Evolutionary conservation across 2,113 vertebrate species (phyloP).

Genomic region (Rhabdomys dilectus): DNA sequence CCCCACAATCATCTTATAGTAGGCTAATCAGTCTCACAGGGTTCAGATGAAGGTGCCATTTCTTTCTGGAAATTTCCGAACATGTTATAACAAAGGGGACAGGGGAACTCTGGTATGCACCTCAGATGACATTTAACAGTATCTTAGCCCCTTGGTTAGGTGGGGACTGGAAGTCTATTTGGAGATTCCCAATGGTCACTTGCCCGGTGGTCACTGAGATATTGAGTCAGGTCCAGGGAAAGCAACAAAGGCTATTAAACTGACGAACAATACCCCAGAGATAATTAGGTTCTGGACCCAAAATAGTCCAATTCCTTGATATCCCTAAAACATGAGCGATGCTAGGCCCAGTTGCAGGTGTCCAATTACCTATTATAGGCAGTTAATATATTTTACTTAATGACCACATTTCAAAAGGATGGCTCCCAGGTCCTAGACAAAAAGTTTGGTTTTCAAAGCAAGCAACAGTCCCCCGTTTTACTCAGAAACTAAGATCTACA

Average conservation of each 20-base stretch:
- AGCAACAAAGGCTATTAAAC: not conserved
- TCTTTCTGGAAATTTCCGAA: not conserved
- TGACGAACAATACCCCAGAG: not conserved
- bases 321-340: not conserved
- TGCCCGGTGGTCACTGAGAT: not conserved
- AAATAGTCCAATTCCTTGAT: too few relatives aligned
- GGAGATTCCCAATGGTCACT: not conserved
- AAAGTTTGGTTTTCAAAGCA: not conserved
- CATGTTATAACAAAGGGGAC: not conserved
- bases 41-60: not conserved
- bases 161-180: not conserved
- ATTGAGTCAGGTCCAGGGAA: not conserved
- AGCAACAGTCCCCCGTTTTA: not conserved
- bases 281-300: not conserved
- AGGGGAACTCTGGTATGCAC: not conserved
- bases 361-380: not conserved
- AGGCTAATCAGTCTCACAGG: not conserved
- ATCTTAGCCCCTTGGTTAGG: not conserved
- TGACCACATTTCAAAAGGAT: not conserved
- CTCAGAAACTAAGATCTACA: not conserved
- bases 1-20: not conserved
- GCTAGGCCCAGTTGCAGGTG: not conserved
- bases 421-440: not conserved
- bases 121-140: not conserved
- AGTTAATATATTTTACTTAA: not conserved